Base-by-base conservation (phyloP, 2,113 vertebrate species). In the Podiceps cristatus region DNA sequence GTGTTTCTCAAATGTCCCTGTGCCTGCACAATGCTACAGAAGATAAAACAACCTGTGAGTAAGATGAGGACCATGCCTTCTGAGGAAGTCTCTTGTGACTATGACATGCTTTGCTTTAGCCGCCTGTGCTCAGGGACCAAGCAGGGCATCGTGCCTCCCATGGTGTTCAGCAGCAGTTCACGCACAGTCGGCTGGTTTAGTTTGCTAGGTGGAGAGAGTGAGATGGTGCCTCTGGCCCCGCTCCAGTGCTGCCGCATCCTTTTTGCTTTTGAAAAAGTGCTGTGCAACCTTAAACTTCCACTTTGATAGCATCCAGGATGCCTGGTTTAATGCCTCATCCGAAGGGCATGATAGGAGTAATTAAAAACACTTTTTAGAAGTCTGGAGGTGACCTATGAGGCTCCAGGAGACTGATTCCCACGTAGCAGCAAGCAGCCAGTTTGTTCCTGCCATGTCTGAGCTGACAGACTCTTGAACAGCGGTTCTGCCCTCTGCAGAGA, bases 301-400 rank as follows among this genome's bases (percentile, higher is more conserved):
- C 84, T 82, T 74, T 8, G 63, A 63, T 96, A 24, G 94, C 89
- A 94, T 94, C 67, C 81, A 55, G 84, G 85, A 95, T 86, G 87
- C 94, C 77, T 63, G 84, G 55, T 66, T 95, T 94, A 93, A 90
- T 1, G 11, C 89, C 62, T 96, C 74, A 69, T 77, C 77, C 91
- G 74, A 95, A 91, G 93, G 91, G 96, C 93, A 83, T 44, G 87
- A 83, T 82, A 79, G 20, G 87, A 95, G 80, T 55, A 87, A 96
- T 93, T 96, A 86, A 80, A 89, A 88, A 35, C 91, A 67, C 63
- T 96, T 94, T 90, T 90, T 83, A 71, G 14, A 72, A 95, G 76
- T 78, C 81, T 92, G 63, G 71, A 96, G 87, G 93, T 95, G 95
- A 94, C 91, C 96, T 86, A 28, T 83, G 81, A n/a, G 52, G 74